These are phyloP conservation scores for Cepphus grylle DNA, from an alignment of 2,113 vertebrate genomes.

Conservation along the genomic window DNA sequence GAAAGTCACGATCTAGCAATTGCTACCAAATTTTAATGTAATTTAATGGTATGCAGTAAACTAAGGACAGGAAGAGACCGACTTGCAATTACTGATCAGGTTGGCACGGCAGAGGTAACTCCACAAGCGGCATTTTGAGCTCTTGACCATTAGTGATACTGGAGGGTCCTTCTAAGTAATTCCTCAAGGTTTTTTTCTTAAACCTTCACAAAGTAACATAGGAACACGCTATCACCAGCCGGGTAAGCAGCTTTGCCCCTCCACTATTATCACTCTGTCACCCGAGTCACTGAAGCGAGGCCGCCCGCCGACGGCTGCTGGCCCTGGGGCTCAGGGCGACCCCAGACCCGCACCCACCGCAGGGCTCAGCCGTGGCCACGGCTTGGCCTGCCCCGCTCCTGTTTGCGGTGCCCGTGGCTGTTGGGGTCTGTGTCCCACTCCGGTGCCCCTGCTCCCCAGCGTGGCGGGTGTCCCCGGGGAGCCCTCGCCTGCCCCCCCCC, in stretches of 20 bases:
- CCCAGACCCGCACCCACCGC: neutral
- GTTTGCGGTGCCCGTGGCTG: neutral
- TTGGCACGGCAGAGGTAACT: too few species aligned
- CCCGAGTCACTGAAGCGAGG: neutral
- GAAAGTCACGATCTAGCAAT: neutral
- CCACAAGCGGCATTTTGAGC: neutral
- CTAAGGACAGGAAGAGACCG: neutral
- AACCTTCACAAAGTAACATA: neutral
- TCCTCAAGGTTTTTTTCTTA: neutral
- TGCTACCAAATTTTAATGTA: neutral
- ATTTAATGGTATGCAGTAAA: neutral
- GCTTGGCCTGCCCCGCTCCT: accelerated
- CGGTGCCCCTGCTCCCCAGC: neutral
- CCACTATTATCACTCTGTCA: neutral
- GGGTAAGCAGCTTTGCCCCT: neutral
- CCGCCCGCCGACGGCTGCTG: accelerated
- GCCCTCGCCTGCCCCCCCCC: neutral
- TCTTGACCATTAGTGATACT: neutral
- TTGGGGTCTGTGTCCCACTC: neutral
- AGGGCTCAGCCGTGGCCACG: accelerated
- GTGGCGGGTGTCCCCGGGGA: too few species aligned
- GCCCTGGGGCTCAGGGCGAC: neutral
- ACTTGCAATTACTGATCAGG: too few species aligned
- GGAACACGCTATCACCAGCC: neutral
- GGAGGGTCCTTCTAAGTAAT: neutral